Percentiles rank a stretch among this genome's conserved stretches.
These are phyloP conservation scores for Mormyrops attenuatus DNA, from an alignment of 2,797 vertebrate genomes.

Conservation along the genomic window DNA sequence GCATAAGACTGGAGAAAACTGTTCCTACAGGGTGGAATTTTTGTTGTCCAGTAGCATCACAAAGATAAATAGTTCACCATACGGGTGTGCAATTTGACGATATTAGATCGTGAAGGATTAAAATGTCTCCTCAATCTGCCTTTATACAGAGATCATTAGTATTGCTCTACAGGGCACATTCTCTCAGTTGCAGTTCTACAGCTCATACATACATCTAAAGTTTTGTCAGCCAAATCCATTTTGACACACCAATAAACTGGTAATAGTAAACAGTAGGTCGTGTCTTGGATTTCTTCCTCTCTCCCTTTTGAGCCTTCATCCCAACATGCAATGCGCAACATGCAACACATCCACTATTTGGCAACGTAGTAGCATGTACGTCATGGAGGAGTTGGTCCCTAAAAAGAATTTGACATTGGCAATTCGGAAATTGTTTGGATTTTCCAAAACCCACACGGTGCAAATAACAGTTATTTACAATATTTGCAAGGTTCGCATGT, in stretches of 20 bases:
- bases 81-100: not conserved
- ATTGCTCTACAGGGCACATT: not conserved
- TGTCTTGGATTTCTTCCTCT: not conserved
- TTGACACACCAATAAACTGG: not conserved
- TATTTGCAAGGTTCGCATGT: not conserved
- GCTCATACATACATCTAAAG: not conserved
- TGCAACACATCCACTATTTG: not conserved
- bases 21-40: not conserved
- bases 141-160: not conserved
- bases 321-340: not conserved
- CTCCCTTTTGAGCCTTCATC: not conserved
- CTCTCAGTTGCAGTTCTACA: not conserved
- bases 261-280: not conserved
- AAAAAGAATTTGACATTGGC: not conserved
- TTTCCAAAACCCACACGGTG: not conserved
- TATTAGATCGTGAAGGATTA: not conserved
- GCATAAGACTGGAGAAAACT: not conserved
- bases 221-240: not conserved
- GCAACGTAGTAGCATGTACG: not conserved
- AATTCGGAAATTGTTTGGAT: not conserved
- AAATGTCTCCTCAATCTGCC: not conserved
- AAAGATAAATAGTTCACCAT: not conserved
- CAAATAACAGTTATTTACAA: not conserved
- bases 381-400: not conserved
- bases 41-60: not conserved